Evolutionary conservation across 37 sponge, comb jelly and placozoan species (phyloP).

Genomic region (Oopsacas minuta): DNA sequence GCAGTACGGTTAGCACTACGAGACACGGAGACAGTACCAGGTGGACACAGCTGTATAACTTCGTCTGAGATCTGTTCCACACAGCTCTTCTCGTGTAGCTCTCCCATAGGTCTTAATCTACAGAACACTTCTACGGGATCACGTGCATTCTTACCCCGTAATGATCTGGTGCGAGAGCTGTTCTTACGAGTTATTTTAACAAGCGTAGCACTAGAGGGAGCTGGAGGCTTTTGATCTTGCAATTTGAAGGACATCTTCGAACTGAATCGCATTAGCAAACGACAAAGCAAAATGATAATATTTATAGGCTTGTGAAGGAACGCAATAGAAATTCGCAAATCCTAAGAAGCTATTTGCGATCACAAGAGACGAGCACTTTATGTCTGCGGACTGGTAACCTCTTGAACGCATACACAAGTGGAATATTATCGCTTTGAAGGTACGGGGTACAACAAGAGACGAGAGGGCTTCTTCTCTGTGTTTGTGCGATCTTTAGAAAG

Average conservation of each 20-base stretch:
- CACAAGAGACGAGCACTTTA: background rate
- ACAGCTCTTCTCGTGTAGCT: constrained; percentile 46
- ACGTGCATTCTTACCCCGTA: background rate
- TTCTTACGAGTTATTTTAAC: background rate
- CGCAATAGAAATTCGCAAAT: background rate
- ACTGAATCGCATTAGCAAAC: background rate
- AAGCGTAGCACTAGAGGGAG: background rate
- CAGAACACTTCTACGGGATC: constrained; percentile 73
- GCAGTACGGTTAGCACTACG: background rate
- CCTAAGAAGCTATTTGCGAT: background rate
- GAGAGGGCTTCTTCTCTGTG: background rate
- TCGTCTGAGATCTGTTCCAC: constrained; percentile 27
- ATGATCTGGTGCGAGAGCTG: background rate
- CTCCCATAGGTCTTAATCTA: constrained; percentile 59
- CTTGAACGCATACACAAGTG: background rate
- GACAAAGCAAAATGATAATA: background rate
- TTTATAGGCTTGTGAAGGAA: background rate
- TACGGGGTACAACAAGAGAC: background rate
- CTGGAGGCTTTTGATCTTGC: background rate
- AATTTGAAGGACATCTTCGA: constrained; percentile 8
- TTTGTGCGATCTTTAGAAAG: background rate
- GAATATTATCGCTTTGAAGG: background rate
- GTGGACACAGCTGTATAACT: constrained; percentile 50
- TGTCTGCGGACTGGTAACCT: background rate
- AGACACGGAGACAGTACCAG: constrained; percentile 21